These are phyloP conservation scores for Timandra comae DNA, from an alignment of 2,888 invertebrate genomes.

Conservation along the genomic window DNA sequence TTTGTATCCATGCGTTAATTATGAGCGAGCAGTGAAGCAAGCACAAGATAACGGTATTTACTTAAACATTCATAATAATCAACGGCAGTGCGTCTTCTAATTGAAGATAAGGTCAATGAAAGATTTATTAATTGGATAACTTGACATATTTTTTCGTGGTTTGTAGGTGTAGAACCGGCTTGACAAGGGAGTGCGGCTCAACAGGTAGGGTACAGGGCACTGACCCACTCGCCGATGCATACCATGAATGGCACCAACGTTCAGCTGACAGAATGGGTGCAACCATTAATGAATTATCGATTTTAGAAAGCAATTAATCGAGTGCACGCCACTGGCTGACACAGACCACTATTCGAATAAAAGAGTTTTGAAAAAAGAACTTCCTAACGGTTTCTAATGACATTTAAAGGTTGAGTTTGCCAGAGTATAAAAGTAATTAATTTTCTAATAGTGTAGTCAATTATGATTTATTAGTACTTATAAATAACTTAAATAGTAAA, in stretches of 20 bases:
- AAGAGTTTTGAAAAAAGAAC: no score
- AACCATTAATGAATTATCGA: constrained; percentile 34
- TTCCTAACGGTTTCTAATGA: no score
- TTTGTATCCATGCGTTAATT: no score
- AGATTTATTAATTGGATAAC: constrained; percentile 33
- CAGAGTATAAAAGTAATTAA: no score
- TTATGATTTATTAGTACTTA: no score
- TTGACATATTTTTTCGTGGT: constrained; percentile 43
- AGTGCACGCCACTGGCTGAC: no score
- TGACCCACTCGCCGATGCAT: constrained; percentile 62
- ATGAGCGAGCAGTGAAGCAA: constrained; percentile 7
- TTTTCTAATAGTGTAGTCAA: no score
- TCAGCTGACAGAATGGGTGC: constrained; percentile 33
- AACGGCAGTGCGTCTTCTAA: constrained; percentile 15
- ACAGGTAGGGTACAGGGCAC: constrained; percentile 72
- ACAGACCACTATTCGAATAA: no score
- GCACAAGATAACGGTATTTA: constrained; percentile 14
- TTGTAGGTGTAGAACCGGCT: constrained; percentile 56
- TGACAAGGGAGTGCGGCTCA: constrained; percentile 53
- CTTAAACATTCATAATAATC: constrained; percentile 3
- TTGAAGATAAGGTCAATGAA: constrained; percentile 10
- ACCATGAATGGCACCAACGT: constrained; percentile 55
- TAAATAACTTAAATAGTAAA: no score
- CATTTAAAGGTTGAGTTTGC: no score
- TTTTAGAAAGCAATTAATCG: constrained; percentile 21